Evolutionary conservation across 2,888 invertebrate genomes (phyloP).

Genomic region (Malacosoma neustria): DNA sequence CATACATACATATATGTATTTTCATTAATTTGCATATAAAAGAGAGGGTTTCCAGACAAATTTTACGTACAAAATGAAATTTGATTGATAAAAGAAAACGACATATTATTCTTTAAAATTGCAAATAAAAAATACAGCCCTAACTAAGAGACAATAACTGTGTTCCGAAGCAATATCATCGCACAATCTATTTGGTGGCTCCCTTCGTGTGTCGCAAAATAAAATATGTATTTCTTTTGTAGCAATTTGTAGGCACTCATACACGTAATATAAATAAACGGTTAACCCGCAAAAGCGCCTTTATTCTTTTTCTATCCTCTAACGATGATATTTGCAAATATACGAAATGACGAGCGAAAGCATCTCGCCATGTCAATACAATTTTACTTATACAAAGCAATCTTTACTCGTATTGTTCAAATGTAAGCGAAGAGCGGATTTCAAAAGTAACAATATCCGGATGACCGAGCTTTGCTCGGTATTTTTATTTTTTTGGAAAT

Average conservation of each 20-base stretch:
- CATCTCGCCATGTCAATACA: conserved; percentile 53
- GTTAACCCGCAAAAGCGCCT: conserved; percentile 13
- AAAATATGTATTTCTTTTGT: neutral
- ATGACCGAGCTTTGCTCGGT: too few relatives aligned
- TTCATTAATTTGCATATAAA: too few relatives aligned
- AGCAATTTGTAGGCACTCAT: conserved; percentile 7
- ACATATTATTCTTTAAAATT: too few relatives aligned
- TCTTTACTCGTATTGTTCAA: conserved; percentile 3
- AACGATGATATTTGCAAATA: conserved; percentile 50
- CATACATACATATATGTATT: too few relatives aligned
- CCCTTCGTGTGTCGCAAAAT: neutral
- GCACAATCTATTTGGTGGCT: neutral
- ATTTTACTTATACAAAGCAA: conserved; percentile 40
- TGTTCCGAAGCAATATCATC: neutral
- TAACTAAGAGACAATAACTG: too few relatives aligned
- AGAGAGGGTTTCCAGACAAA: too few relatives aligned
- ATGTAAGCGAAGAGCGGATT: neutral
- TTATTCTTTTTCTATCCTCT: conserved; percentile 13
- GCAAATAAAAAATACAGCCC: too few relatives aligned
- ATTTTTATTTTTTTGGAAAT: too few relatives aligned
- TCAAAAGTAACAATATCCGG: too few relatives aligned
- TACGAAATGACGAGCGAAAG: conserved; percentile 47
- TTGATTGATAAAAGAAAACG: too few relatives aligned
- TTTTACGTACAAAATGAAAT: too few relatives aligned
- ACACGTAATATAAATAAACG: conserved; percentile 13